Conservation (phyloP, 2,113 vertebrate species). For the Dunckerocampus dactyliophorus region DNA sequence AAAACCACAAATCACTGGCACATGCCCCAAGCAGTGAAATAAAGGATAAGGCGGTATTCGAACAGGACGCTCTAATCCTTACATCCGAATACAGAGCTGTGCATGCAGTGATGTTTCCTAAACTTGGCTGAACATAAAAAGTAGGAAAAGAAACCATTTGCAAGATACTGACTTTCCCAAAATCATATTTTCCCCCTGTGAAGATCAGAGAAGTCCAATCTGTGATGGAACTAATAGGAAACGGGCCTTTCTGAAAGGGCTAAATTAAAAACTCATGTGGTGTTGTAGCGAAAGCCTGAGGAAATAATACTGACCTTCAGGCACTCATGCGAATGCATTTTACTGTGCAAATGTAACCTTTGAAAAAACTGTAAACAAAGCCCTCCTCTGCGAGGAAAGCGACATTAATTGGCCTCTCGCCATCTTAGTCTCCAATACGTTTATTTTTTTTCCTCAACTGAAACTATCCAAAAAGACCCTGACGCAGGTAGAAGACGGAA, state of each 20-base stretch:
- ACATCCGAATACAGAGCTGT: conserved; percentile 6
- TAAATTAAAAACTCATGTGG: conserved; percentile 25
- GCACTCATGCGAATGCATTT: conserved; percentile 7
- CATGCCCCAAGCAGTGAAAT: conserved; percentile 18
- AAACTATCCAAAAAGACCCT: background rate
- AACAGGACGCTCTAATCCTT: conserved; percentile 13
- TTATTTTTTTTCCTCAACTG: too few relatives aligned
- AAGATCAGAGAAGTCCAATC: conserved; percentile 35
- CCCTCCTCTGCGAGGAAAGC: conserved; percentile 13
- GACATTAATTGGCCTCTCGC: conserved; percentile 30
- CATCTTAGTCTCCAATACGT: conserved; percentile 6
- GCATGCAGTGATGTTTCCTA: conserved; percentile 5
- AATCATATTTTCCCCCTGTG: background rate
- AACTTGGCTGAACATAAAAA: conserved; percentile 26
- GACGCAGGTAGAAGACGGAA: background rate
- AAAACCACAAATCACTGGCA: conserved; percentile 30
- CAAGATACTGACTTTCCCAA: background rate
- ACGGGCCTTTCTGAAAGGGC: conserved; percentile 18
- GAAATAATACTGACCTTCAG: conserved; percentile 12
- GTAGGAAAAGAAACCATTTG: conserved; percentile 53
- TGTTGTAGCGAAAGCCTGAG: conserved; percentile 7
- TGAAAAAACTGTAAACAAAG: conserved; percentile 22
- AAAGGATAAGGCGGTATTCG: conserved; percentile 17
- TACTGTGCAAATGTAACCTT: conserved; percentile 14
- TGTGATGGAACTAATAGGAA: conserved; percentile 50